Base-by-base conservation (phyloP, 2,888 invertebrate species). In the Eurytoma adleriae region DNA sequence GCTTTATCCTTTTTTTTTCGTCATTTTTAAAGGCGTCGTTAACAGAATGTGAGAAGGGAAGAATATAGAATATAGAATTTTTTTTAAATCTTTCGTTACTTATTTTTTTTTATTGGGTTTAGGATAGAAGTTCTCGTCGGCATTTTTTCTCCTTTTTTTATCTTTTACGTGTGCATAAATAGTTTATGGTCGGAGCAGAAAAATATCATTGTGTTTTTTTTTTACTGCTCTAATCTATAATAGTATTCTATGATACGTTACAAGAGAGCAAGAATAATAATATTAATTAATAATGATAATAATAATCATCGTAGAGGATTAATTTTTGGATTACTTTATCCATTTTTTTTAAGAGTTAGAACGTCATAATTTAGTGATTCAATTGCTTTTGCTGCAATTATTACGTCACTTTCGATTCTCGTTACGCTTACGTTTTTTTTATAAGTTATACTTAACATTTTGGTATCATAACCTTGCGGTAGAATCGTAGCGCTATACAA, bases 221-320 rank as follows among this genome's bases (percentile, higher is more conserved):
- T 81, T 84, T 84, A 85, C 81, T 84, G 84, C 83, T 80, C 85
- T 88, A 88, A 80, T 85, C 86, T 87, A 86, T 82, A 67, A 86
- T 86, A 84, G 83, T 86, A 86, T 84, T 83, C 82, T 84, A 83
- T 82, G 81, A 84, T 85, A 86, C 86, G 86, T 86, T 87, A 85
- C 83, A 85, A 84, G 85, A 86, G 79, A 87, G 85, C 86, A 85
- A 86, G 84, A 86, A 86, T 75, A 80, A 72, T 80, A 80, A 69
- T 68, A 62, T 68, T 72, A 57, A 62, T 52, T 50, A 64, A 57
- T 86, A 85, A 85, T 85, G 83, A 83, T 83, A 83, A 83, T 82
- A 80, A 86, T 87, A 86, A 87, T 86, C 79, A 85, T 87, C 86
- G 85, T 84, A 83, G 57, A 82, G 40, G 40, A 40, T 10, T 40